Evolutionary conservation across 1,140 invertebrate genomes (phyloP), one percentile per base, ranked within the genome.

Genomic region (Tetragnatha versicolor): DNA sequence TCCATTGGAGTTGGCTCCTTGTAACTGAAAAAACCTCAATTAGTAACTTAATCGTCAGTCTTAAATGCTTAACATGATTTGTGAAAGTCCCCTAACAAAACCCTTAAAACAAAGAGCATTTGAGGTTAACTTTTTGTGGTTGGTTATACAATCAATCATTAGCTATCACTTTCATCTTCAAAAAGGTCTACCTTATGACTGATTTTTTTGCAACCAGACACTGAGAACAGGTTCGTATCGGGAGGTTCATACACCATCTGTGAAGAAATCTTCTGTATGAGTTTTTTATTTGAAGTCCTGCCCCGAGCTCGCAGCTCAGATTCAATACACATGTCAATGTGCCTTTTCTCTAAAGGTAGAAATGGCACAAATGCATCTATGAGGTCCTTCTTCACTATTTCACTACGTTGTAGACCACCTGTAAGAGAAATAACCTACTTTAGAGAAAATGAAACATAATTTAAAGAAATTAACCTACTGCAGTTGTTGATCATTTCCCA

Each of bases 291-390:
- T 47, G 35, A 31, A 33, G 22, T 66, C n/a, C 65, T 58, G 12
- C 70, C 76, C 58, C 63, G 80, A 20, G 60, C 51, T n/a, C 49
- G 58, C n/a, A 89, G 81, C 55, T 85, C 85, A 65, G 88, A 86
- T 60, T 79, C 73, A 12, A 88, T 86, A 85, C 96, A 98, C 63
- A 89, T 83, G 79, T 88, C 87, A 3, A 98, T 90, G 87, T 99
- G 96, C 9, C 87, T 82, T 84, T 92, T 89, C 86, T 98, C 95
- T 42, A 99, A 84, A 1, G 97, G 96, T 69, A 99, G 83, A 84
- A 98, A 99, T 76, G 97, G 97, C 65, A 98, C 89, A 84, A 93
- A 98, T 83, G 95, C 91, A 86, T 97, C 95, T 68, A 99, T 94
- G 20, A 98, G 87, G 86, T 92, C 92, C 22, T 91, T 90, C 47